Evolutionary conservation across 23 tunicate genomes (phyloP), one percentile per base, ranked within the genome.

Genomic region (Corella eumyota): DNA sequence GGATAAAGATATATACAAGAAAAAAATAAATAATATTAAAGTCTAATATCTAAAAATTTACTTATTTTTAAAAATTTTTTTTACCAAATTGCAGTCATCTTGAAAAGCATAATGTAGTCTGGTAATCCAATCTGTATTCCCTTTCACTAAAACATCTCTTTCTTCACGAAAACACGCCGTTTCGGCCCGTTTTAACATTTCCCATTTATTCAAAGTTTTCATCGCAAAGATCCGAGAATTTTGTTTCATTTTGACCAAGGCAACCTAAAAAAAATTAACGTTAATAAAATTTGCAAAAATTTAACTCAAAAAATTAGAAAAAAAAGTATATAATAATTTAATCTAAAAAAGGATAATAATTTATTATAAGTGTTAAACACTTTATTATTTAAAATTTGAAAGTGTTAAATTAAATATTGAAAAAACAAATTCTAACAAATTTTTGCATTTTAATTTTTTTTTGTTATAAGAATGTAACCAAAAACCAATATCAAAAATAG

Each of bases 131-230:
- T 76, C 76, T 5, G 66, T 73, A 34, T 70, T 69, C 21, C 98
- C 98, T 23, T 76, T 86, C 27, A 92, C 98, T 31, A 92, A 58
- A 6, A 83, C 98, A 60, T 92, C 98, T 25, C 98, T 60, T 71
- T 92, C 98, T 53, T 92, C 98, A 25, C 72, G 74, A 66, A 81
- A 92, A 19, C 57, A 51, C 9, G 98, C 98, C 1, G 91, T 83
- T 55, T 83, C 98, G 6, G 98, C 93, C 19, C 98, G 76, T 37
- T 92, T 73, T 25, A 92, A 54, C 98, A 92, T 92, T 54, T 92
- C 98, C 98, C 98, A 92, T 58, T 92, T 92, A 45, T 82, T 81
- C 29, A 92, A 65, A 17, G 91, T 92, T 51, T 92, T 92, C 86
- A 92, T 76, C 31, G 98, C 98, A 67, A 75, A 92, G 5, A 92